Percentiles rank a stretch among this genome's conserved stretches.
Conservation (phyloP, 2,797 vertebrate genomes). For the Threskiornis aethiopicus region DNA sequence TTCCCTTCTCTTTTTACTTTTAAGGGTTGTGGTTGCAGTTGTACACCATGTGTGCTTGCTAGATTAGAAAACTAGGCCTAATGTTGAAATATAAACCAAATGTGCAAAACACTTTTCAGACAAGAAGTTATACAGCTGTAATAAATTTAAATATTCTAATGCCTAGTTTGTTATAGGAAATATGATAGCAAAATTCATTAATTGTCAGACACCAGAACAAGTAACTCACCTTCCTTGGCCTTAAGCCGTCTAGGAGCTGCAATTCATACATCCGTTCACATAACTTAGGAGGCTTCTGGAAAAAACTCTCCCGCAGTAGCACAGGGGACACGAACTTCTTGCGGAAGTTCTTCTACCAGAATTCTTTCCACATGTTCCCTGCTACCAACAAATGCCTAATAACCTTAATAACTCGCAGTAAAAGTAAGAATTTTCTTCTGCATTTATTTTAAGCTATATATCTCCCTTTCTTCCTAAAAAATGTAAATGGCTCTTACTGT, state of each 20-base stretch:
- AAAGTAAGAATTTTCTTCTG: background rate
- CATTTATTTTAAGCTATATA: background rate
- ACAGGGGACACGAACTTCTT: background rate
- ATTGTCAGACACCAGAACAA: background rate
- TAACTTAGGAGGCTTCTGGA: background rate
- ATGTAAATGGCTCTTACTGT: rapidly evolving
- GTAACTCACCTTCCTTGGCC: background rate
- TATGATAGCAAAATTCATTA: background rate
- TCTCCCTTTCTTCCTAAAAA: background rate
- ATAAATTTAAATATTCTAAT: background rate
- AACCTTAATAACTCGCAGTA: background rate
- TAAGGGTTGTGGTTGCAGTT: background rate
- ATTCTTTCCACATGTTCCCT: background rate
- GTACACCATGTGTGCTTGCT: background rate
- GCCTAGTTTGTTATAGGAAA: background rate
- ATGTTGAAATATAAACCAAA: background rate
- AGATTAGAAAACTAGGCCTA: background rate
- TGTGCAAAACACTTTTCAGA: background rate
- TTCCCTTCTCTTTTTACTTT: conserved; percentile 17
- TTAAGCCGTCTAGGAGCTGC: background rate
- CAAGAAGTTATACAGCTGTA: background rate
- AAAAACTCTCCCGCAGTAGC: background rate
- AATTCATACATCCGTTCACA: background rate
- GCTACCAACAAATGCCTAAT: background rate
- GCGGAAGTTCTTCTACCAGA: background rate